phyloP scores from a whole-genome alignment of 2,797 vertebrate genomes.

The Falco berigora region DNA sequence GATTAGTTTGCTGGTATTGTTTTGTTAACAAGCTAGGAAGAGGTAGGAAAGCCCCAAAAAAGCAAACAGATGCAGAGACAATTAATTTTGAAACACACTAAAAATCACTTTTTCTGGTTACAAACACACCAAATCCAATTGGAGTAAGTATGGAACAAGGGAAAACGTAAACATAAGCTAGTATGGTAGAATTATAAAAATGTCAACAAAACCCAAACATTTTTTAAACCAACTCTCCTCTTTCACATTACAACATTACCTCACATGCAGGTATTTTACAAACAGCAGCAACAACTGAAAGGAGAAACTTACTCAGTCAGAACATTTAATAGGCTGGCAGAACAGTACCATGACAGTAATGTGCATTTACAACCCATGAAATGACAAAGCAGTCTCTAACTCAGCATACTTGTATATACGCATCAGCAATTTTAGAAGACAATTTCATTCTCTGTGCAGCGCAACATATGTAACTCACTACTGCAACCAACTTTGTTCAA shows the following conservation, averaged over 20 bases:
- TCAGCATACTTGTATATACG: not conserved
- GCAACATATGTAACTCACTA: not conserved
- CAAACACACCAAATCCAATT: not conserved
- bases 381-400: not conserved
- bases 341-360: not conserved
- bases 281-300: slow-evolving; percentile 39
- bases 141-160: not conserved
- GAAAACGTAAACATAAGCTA: not conserved
- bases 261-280: not conserved
- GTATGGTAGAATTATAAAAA: not conserved
- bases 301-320: slow-evolving; percentile 45
- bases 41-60: not conserved
- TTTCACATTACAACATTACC: slow-evolving; percentile 10
- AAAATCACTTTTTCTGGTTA: slow-evolving; percentile 21
- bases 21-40: slow-evolving; percentile 25
- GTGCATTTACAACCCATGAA: not conserved
- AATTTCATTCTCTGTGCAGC: not conserved
- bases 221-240: not conserved
- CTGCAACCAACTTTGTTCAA: not conserved
- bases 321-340: not conserved
- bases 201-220: not conserved
- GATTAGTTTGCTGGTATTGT: not conserved
- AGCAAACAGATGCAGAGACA: not conserved
- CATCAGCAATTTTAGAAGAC: not conserved
- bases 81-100: not conserved